Evolutionary conservation across 2,888 invertebrate species (phyloP), one percentile per base, ranked within the genome.

Genomic region (Eupithecia insigniata): DNA sequence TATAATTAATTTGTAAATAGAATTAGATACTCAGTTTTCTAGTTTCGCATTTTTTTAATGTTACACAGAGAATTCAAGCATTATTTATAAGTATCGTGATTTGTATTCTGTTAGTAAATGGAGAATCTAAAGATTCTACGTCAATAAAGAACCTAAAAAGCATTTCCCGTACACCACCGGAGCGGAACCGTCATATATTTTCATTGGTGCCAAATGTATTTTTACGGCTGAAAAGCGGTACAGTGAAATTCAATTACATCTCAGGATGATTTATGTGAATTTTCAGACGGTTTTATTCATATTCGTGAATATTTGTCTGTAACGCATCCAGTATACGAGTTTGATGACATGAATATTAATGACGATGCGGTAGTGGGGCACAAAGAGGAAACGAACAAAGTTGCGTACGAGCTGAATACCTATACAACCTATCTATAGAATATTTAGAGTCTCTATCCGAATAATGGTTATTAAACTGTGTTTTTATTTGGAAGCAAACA

Each of bases 261-360:
- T 62, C 32, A 22, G 71, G 66, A 12, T 74, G 77, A 64, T 55
- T 76, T 76, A 75, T 80, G 79, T 79, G 77, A 80, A 81, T 82
- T 79, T 78, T 79, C 66, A 10, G 78, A 78, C 80, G 80, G 78
- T 83, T 85, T 83, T 81, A 80, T 74, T 75, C 73, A 70, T 76
- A 71, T 79, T 66, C 69, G 70, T 82, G 82, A 80, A 80, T 81
- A 81, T 82, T 82, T 78, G 72, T 67, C 69, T 75, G 67, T 72
- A 74, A 69, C 71, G 39, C 51, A 70, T 69, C 64, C 51, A 67
- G 67, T 70, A 51, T 51, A 30, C 75, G 81, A 82, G 81, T 80
- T 83, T 83, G 83, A 84, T 87, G 82, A 82, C 79, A 85, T 87
- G 85, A 86, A 87, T 87, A 87, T 88, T 88, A 81, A 87, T 85